A percentile compares a stretch with the other conserved stretches of the same genome.
Conservation (phyloP, 2,888 invertebrate genomes). For the Eristalis arbustorum region DNA sequence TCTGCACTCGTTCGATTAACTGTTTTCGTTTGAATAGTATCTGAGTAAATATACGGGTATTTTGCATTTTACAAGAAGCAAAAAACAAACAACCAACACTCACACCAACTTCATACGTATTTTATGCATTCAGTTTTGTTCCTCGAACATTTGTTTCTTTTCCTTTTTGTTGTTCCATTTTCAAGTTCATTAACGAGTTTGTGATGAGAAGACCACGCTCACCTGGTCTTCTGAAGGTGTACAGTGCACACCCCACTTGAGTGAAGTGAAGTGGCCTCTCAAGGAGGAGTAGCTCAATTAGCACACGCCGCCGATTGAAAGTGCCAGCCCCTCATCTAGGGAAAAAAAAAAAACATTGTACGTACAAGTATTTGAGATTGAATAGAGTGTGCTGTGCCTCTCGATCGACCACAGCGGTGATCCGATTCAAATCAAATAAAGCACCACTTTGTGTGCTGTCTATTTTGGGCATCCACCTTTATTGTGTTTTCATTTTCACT, state of each 20-base stretch:
- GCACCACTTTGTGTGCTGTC: neutral
- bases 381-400: neutral
- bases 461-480: neutral
- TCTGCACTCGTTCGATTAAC: neutral
- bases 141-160: conserved; percentile 13
- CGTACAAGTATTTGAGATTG: neutral
- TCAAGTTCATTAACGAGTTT: conserved; percentile 66
- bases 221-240: conserved; percentile 3
- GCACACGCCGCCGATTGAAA: conserved; percentile 1
- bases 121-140: conserved; percentile 35
- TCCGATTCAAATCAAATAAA: neutral
- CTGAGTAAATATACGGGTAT: neutral
- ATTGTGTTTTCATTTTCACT: neutral
- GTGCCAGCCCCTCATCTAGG: neutral
- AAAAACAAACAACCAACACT: neutral
- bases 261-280: conserved; percentile 6
- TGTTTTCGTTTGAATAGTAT: neutral
- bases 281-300: conserved; percentile 37
- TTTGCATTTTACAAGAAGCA: neutral
- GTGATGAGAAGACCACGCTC: conserved; percentile 30
- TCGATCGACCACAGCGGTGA: neutral
- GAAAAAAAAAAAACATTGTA: neutral
- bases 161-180: conserved; percentile 1
- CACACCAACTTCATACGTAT: neutral
- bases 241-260: conserved; percentile 26